A percentile compares a stretch with the other conserved stretches of the same genome.
Evolutionary conservation across 2,797 vertebrate species (phyloP).

Genomic region (Sebastes kiyomatsui): DNA sequence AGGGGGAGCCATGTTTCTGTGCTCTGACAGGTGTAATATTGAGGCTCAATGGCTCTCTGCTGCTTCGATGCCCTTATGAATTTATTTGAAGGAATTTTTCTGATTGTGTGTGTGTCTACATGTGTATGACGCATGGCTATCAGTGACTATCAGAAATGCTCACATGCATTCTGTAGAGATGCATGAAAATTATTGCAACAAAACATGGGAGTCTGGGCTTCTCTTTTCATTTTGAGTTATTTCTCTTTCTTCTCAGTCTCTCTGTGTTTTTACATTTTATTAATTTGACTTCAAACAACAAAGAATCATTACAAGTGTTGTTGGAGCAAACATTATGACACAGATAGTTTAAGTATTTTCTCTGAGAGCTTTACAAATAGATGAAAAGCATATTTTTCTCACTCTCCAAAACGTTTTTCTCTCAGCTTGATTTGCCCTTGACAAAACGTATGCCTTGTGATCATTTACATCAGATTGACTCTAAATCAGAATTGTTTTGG

Average conservation of each 20-base stretch:
- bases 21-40: conserved; percentile 36
- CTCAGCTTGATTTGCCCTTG: neutral
- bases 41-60: neutral
- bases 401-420: neutral
- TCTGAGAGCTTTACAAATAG: neutral
- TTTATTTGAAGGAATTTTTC: neutral
- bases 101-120: neutral
- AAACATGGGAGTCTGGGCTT: conserved; percentile 3
- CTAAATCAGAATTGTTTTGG: conserved; percentile 28
- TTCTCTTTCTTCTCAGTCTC: neutral
- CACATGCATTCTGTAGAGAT: conserved; percentile 34
- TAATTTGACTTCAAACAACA: neutral
- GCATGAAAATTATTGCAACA: conserved; percentile 39
- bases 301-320: neutral
- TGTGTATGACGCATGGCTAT: neutral
- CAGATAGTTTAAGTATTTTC: neutral
- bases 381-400: neutral
- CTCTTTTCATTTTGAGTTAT: neutral
- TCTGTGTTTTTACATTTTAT: neutral
- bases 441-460: neutral
- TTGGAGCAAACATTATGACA: neutral
- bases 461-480: neutral
- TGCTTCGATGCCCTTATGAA: neutral
- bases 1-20: neutral
- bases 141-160: neutral